Conservation (phyloP, 2,797 vertebrate species). For the Melanotaenia pygmaea region DNA sequence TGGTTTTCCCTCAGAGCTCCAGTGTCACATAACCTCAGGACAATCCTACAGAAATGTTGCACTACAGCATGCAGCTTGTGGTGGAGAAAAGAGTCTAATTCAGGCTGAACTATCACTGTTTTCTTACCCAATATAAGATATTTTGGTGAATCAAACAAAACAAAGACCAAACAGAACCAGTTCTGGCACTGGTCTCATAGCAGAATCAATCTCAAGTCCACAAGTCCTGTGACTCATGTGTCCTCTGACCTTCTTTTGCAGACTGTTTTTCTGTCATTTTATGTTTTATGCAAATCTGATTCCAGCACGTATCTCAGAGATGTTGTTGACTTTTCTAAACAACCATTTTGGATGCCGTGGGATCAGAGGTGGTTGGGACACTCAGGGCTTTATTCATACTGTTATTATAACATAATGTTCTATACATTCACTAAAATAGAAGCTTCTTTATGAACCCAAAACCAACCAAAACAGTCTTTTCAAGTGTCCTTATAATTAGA, state of each 20-base stretch:
- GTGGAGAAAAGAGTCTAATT: neutral
- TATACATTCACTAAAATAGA: neutral
- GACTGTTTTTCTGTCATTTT: neutral
- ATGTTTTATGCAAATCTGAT: neutral
- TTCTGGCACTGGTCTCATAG: neutral
- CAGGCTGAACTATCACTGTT: neutral
- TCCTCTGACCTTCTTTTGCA: neutral
- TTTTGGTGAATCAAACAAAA: neutral
- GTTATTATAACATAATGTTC: too few species aligned
- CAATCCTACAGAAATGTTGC: too few species aligned
- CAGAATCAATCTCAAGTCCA: neutral
- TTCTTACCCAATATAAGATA: neutral
- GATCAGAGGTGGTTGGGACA: neutral
- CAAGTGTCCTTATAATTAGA: neutral
- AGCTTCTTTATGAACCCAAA: neutral
- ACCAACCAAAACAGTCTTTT: neutral
- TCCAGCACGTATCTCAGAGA: neutral
- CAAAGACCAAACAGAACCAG: neutral
- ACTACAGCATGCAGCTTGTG: neutral
- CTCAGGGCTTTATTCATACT: neutral
- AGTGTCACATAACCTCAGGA: too few species aligned
- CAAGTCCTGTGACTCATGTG: neutral
- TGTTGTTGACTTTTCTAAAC: neutral
- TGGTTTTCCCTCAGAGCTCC: neutral
- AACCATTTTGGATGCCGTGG: neutral